Evolutionary conservation across 2,888 invertebrate species (phyloP), one percentile per base, ranked within the genome.

Genomic region (Cremastinae sp.): DNA sequence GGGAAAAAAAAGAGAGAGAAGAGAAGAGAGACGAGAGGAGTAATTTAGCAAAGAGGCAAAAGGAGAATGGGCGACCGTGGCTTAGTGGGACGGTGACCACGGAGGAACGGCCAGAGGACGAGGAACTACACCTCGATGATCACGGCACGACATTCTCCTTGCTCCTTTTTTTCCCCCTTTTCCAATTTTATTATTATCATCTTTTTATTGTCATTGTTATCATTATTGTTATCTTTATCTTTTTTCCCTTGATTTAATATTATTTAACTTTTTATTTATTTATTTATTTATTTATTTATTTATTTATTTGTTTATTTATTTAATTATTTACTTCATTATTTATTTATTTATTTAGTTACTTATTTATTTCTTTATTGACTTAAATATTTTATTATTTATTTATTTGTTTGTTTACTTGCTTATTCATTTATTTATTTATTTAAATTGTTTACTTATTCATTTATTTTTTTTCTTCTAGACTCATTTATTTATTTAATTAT

Each of bases 121-220:
- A 89, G 89, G 89, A 90, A 89, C 86, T 89, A 88, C 89, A 88
- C 87, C 87, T 90, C 89, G 89, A 88, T 89, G 89, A 89, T 82
- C 89, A 89, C 89, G 86, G 86, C 87, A 86, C 85, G 86, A 86
- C 86, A 86, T 85, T 86, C 86, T 80, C 84, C 85, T 84, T 84
- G 84, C 85, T 84, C 84, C 81, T 84, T 81, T 83, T 64, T 77
- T 74, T 38, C 68, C 74, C 56, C 74, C 75, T 69, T 78, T 75
- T 78, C 80, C 79, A 82, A 47, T 7, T 7, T 14, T n/a, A 47
- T 8, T 3, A 47, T 8, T 56, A 41, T 41, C n/a, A 12, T 7
- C n/a, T n/a, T n/a, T n/a, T n/a, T n/a, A n/a, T n/a, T n/a, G 79
- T 76, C 75, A 58, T 41, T 56, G 34, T 20, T n/a, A 14, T 10